Evolutionary conservation across 53 echinoderm and acorn worm genomes (phyloP).

Genomic region (Echinometra lucunter): DNA sequence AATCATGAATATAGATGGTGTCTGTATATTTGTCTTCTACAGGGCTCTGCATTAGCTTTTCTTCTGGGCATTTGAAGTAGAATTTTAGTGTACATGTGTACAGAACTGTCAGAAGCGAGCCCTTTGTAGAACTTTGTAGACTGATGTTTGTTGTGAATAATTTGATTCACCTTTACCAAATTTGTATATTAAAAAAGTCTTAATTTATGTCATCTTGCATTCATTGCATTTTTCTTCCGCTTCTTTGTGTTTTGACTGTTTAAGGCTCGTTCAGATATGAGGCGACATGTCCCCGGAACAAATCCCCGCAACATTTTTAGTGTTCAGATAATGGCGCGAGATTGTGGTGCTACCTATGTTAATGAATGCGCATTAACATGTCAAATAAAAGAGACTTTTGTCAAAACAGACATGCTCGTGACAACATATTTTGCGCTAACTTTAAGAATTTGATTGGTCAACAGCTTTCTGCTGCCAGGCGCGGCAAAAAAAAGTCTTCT

Average conservation of each 20-base stretch:
- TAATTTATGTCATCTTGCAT: not conserved
- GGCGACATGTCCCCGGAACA: no score
- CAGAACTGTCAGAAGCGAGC: not conserved
- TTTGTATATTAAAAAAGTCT: slow-evolving; percentile 49
- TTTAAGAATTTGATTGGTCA: no score
- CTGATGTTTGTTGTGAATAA: slow-evolving; percentile 29
- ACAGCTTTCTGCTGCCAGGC: no score
- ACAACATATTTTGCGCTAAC: no score
- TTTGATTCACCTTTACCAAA: slow-evolving; percentile 24
- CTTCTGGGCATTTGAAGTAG: not conserved
- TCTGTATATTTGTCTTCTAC: not conserved
- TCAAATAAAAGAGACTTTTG: no score
- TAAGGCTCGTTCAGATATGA: not conserved
- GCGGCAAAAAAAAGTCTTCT: no score
- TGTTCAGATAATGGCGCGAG: no score
- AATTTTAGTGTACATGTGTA: not conserved
- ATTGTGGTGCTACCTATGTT: no score
- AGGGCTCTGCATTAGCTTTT: not conserved
- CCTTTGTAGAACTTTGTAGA: not conserved
- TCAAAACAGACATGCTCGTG: no score
- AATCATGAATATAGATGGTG: not conserved
- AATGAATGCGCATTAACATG: no score
- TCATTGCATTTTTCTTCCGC: not conserved
- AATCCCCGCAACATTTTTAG: no score
- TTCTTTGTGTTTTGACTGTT: not conserved